A percentile compares a stretch with the other conserved stretches of the same genome.
Evolutionary conservation across 1,140 invertebrate genomes (phyloP).

Genomic region (Leptoteleia sp.): DNA sequence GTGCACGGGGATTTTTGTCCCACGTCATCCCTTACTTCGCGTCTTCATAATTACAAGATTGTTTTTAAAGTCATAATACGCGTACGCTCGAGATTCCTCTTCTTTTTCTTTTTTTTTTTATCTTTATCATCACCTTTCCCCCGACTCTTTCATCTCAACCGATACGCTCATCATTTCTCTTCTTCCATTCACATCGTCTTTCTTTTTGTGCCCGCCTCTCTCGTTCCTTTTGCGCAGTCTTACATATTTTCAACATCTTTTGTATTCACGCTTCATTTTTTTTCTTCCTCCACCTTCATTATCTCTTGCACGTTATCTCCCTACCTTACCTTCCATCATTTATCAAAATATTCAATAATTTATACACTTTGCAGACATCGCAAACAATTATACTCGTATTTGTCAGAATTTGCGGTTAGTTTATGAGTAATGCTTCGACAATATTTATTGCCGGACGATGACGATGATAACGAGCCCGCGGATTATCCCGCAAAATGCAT

Average conservation of each 20-base stretch:
- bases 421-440: conserved; percentile 19
- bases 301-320: conserved; percentile 53
- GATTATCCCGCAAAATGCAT: background rate
- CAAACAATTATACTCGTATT: conserved; percentile 41
- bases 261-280: conserved; percentile 48
- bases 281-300: conserved; percentile 45
- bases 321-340: conserved; percentile 50
- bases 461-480: no score
- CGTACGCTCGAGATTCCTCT: no score
- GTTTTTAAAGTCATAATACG: conserved; percentile 45
- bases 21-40: conserved; percentile 17
- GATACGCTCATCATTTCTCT: conserved; percentile 49
- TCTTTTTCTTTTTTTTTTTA: no score
- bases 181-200: conserved; percentile 47
- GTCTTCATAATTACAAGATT: conserved; percentile 37
- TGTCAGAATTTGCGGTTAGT: conserved; percentile 19
- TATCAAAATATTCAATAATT: conserved; percentile 56
- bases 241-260: conserved; percentile 41
- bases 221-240: conserved; percentile 35
- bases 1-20: conserved; percentile 4
- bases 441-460: conserved; percentile 18
- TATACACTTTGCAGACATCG: conserved; percentile 9
- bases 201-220: conserved; percentile 45
- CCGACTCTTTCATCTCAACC: conserved; percentile 41
- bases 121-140: no score